phyloP scores from a whole-genome alignment of 2,797 vertebrate species.

The Prionace glauca region DNA sequence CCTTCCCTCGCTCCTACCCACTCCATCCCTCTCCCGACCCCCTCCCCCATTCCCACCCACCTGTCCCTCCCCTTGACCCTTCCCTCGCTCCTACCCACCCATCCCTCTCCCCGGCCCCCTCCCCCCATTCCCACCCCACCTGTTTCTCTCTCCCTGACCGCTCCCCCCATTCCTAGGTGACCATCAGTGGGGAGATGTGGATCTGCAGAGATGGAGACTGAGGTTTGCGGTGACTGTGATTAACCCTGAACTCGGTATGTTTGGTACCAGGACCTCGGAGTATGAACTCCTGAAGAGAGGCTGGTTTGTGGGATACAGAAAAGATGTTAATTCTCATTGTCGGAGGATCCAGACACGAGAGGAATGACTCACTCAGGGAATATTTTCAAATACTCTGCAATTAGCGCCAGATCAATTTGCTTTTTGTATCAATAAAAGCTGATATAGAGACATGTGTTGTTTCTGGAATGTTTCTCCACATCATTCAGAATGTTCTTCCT shows the following conservation, averaged over 20 bases:
- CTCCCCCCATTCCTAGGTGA: neutral
- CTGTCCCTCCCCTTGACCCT: no score
- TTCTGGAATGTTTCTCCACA: neutral
- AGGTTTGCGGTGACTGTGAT: neutral
- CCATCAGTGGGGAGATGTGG: neutral
- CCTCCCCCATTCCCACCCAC: no score
- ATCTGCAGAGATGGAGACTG: neutral
- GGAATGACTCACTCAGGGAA: neutral
- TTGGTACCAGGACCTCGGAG: neutral
- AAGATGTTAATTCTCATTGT: neutral
- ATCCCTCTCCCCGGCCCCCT: no score
- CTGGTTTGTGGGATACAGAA: neutral
- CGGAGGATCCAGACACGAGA: neutral
- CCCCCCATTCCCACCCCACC: no score
- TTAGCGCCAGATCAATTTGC: neutral
- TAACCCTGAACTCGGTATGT: neutral
- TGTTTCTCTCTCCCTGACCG: no score
- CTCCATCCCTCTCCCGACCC: no score
- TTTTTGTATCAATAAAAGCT: neutral
- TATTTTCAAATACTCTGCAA: neutral
- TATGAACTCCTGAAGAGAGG: neutral
- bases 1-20: no score
- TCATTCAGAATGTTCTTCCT: neutral
- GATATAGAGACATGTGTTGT: neutral
- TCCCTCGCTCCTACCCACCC: no score